These are phyloP conservation scores for Asobara japonica DNA, from an alignment of 1,140 invertebrate species.

Conservation along the genomic window DNA sequence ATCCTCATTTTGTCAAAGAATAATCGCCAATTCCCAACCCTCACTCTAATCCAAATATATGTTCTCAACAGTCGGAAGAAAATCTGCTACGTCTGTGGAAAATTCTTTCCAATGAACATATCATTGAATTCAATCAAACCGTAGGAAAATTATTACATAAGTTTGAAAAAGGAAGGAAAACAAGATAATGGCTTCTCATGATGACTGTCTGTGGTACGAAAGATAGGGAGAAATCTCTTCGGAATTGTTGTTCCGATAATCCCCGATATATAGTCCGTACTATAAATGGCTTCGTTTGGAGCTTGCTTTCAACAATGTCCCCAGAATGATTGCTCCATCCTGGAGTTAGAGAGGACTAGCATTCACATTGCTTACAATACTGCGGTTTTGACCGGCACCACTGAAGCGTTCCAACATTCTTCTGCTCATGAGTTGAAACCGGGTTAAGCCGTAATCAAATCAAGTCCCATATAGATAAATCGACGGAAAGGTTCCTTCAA, in stretches of 20 bases:
- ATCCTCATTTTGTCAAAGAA: no score
- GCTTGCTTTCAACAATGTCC: conserved; percentile 31
- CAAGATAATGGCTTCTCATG: not conserved
- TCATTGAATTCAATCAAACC: not conserved
- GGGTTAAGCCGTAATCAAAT: not conserved
- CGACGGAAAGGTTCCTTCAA: no score
- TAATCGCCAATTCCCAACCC: no score
- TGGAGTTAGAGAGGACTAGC: conserved; percentile 30
- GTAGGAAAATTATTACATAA: not conserved
- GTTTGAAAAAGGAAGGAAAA: not conserved
- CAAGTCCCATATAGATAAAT: no score
- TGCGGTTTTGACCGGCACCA: not conserved
- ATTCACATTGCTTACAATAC: conserved; percentile 43
- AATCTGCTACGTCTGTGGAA: no score
- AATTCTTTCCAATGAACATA: not conserved
- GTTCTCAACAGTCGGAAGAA: no score
- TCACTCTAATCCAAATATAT: no score
- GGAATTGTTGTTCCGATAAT: conserved; percentile 49
- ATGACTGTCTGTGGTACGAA: not conserved
- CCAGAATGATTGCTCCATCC: conserved; percentile 39
- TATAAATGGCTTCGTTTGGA: conserved; percentile 45
- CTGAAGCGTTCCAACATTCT: not conserved
- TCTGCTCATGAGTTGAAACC: not conserved
- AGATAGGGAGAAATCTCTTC: not conserved
- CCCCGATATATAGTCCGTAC: conserved; percentile 41